phyloP scores from a whole-genome alignment of 2,797 vertebrate genomes.

The Cossypha caffra region DNA sequence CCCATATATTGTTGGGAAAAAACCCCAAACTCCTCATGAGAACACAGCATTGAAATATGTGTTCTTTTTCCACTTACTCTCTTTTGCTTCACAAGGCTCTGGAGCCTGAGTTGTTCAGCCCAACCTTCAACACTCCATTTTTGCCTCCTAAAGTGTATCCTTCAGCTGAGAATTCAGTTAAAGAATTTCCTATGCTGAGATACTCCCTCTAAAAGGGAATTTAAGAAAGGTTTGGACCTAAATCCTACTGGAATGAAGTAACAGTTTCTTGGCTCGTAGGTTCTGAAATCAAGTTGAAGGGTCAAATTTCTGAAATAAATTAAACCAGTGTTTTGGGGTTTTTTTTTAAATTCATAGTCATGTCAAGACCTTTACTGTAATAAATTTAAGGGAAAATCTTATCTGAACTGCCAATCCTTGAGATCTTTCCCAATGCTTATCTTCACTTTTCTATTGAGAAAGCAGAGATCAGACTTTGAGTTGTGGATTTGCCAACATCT shows the following conservation, averaged over 20 bases:
- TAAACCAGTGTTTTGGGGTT: background rate
- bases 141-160: background rate
- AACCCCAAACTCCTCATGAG: background rate
- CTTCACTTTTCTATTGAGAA: background rate
- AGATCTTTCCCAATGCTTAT: background rate
- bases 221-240: background rate
- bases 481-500: background rate
- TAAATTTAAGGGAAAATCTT: background rate
- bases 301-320: background rate
- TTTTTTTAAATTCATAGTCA: background rate
- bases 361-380: background rate
- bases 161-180: background rate
- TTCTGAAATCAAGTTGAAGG: background rate
- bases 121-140: background rate
- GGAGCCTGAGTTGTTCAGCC: background rate
- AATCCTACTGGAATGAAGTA: conserved; percentile 1
- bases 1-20: background rate
- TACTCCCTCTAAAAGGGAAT: conserved; percentile 14
- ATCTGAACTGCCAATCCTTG: background rate
- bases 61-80: background rate
- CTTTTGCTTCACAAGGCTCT: background rate
- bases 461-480: background rate
- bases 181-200: background rate
- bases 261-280: background rate
- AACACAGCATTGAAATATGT: background rate